Percentiles rank a stretch among this genome's conserved stretches.
phyloP scores from a whole-genome alignment of 2,888 invertebrate genomes.

The Chrysopilus asiliformis region DNA sequence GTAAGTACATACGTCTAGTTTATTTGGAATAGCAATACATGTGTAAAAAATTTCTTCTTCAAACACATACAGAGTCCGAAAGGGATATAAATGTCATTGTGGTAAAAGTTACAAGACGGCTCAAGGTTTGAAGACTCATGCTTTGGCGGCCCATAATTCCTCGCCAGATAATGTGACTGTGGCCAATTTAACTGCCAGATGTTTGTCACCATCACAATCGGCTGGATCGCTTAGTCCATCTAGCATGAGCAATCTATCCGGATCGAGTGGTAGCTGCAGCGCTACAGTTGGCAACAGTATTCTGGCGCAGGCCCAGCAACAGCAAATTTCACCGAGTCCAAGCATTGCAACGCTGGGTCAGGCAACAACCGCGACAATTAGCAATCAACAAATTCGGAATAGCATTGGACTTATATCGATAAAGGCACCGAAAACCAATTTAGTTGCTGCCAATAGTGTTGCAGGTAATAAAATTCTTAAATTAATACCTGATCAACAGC shows the following conservation, averaged over 20 bases:
- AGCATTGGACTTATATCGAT: conserved; percentile 35
- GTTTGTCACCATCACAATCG: conserved; percentile 34
- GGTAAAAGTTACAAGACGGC: conserved; percentile 76
- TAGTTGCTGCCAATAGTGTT: conserved; percentile 30
- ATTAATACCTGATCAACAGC: conserved; percentile 18
- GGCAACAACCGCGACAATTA: no score
- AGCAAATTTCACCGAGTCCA: conserved; percentile 15
- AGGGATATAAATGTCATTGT: conserved; percentile 71
- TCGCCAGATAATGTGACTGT: conserved; percentile 26
- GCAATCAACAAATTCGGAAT: conserved; percentile 31
- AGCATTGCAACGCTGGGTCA: conserved; percentile 3
- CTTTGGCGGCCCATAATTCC: conserved; percentile 35
- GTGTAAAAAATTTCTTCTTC: not conserved
- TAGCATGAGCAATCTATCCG: conserved; percentile 36
- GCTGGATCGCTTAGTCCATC: conserved; percentile 34
- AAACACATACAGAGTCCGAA: conserved; percentile 49
- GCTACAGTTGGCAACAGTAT: conserved; percentile 15
- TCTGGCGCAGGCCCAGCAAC: conserved; percentile 9
- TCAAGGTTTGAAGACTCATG: conserved; percentile 64
- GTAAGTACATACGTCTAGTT: conserved; percentile 39
- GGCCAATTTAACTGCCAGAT: conserved; percentile 23
- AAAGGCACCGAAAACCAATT: conserved; percentile 24
- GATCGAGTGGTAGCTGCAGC: conserved; percentile 30
- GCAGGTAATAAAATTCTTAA: conserved; percentile 34
- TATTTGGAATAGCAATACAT: not conserved